These are phyloP conservation scores for Alloplasta piceator DNA, from an alignment of 2,888 invertebrate genomes.

Conservation along the genomic window DNA sequence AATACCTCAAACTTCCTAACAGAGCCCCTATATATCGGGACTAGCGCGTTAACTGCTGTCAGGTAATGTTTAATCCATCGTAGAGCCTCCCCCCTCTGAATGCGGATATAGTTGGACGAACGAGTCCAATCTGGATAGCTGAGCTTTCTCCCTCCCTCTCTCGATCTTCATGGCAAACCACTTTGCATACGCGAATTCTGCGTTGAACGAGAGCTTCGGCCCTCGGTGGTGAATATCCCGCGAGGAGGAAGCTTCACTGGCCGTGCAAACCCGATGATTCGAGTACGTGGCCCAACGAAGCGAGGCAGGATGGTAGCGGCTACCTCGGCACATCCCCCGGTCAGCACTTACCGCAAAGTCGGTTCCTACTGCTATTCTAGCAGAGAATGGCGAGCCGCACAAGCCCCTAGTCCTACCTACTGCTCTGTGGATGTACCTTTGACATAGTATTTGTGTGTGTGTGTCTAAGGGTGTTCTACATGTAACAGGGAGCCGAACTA, in stretches of 20 bases:
- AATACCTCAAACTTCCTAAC: constrained; percentile 35
- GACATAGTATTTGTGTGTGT: constrained; percentile 7
- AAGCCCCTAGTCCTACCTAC: background rate
- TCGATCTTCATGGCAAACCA: constrained; percentile 11
- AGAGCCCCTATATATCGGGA: constrained; percentile 16
- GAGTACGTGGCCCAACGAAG: constrained; percentile 72
- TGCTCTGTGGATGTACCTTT: background rate
- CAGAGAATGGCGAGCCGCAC: constrained; percentile 42
- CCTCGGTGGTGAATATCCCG: constrained; percentile 1
- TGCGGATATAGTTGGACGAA: constrained; percentile 24
- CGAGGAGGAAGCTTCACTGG: constrained; percentile 40
- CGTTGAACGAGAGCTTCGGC: constrained; percentile 41
- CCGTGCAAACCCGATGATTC: constrained; percentile 74
- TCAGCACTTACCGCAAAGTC: constrained; percentile 80
- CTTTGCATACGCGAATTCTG: constrained; percentile 73
- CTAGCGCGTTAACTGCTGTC: constrained; percentile 38
- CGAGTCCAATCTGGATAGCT: constrained; percentile 9
- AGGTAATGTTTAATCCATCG: constrained; percentile 50
- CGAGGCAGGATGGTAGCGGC: constrained; percentile 61
- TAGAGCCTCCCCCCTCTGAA: background rate
- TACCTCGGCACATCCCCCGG: constrained; percentile 67
- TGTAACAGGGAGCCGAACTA: constrained; percentile 65
- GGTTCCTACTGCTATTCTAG: constrained; percentile 55
- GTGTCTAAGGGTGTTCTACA: constrained; percentile 2
- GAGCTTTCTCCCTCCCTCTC: constrained; percentile 19